These are phyloP conservation scores for Neoniphon sammara DNA, from an alignment of 2,797 vertebrate genomes.

Conservation along the genomic window DNA sequence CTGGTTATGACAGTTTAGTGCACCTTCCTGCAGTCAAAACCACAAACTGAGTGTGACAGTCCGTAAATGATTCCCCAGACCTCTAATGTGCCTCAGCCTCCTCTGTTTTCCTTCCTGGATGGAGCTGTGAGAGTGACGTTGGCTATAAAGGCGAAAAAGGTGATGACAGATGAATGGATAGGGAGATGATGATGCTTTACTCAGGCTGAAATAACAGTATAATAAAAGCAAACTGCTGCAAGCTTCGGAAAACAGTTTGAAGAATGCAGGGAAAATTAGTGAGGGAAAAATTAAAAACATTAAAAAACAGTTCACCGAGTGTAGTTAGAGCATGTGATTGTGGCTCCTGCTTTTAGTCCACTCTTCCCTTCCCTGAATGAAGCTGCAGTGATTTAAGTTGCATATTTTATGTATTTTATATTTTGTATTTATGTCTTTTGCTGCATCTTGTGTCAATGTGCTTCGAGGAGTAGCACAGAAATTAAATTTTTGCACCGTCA, in stretches of 20 bases:
- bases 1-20: background rate
- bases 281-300: background rate
- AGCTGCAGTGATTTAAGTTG: no score
- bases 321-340: background rate
- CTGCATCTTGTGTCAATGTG: constrained; percentile 14
- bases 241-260: background rate
- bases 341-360: no score
- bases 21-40: background rate
- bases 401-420: no score
- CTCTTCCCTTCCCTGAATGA: no score
- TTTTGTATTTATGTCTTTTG: background rate
- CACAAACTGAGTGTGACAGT: background rate
- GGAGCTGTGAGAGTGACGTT: constrained; percentile 12
- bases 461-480: background rate
- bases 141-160: constrained; percentile 1
- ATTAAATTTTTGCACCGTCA: background rate
- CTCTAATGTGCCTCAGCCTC: background rate
- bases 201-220: background rate
- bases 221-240: background rate
- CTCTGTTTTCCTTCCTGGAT: background rate
- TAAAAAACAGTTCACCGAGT: background rate
- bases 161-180: constrained; percentile 8
- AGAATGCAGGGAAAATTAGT: background rate
- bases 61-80: background rate
- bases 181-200: background rate